Conservation (phyloP, 2,797 vertebrate species). For the Smutsia temminckii region DNA sequence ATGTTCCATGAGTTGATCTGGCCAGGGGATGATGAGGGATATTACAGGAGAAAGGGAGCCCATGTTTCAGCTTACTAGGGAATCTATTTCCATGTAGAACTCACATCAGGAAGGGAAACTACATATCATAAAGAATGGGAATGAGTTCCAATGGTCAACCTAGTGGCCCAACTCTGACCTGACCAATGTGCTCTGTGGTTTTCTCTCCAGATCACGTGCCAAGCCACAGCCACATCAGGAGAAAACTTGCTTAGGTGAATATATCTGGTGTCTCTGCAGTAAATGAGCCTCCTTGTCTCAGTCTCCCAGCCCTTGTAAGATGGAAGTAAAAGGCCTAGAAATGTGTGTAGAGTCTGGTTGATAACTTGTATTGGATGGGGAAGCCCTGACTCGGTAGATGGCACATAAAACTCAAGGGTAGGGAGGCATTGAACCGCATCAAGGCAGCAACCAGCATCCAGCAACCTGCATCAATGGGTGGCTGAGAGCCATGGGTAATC, state of each 20-base stretch:
- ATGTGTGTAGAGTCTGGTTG: neutral
- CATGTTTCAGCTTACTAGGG: too few species aligned
- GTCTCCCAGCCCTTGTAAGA: neutral
- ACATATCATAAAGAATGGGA: neutral
- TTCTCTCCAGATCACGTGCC: neutral
- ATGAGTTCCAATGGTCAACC: neutral
- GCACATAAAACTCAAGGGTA: neutral
- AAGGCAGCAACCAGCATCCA: neutral
- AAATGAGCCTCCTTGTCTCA: neutral
- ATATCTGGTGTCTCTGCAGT: neutral
- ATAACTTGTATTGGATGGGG: neutral
- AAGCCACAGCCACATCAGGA: neutral
- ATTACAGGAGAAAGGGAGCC: neutral
- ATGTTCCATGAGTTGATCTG: neutral
- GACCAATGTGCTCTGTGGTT: fast-evolving
- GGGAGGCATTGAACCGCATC: fast-evolving
- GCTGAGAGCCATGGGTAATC: neutral
- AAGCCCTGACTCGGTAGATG: neutral
- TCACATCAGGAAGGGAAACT: neutral
- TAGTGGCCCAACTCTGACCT: neutral
- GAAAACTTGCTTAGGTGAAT: neutral
- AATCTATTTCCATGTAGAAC: neutral
- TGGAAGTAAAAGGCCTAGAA: neutral
- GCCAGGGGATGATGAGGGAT: neutral
- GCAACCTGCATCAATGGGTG: neutral